Base-by-base conservation (phyloP, 30 jellyfish, hydroid and myxozoan genomes). In the Turritopsis dohrnii region DNA sequence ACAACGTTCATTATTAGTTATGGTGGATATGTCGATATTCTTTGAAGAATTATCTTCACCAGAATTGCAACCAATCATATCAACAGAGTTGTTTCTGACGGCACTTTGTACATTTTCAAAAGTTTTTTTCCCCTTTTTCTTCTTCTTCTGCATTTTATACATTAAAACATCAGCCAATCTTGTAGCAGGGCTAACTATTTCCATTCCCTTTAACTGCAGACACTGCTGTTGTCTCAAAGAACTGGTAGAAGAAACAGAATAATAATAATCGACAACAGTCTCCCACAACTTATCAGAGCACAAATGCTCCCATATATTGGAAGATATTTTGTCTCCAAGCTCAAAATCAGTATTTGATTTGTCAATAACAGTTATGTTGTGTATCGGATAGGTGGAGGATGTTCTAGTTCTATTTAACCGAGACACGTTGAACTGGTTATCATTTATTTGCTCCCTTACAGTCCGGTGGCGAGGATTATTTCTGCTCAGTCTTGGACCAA, bases 211-310 rank as follows among this genome's bases (percentile, higher is more conserved):
- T 18, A 86, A 20, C 9, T 86, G 84, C 26, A 87, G 74, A 79
- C 96, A 86, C 81, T 86, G 84, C 1, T 84, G 75, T 71, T 66
- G 74, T 30, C 95, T 54, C 16, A 85, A 83, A n/a, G 72, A 84
- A 3, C 86, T 84, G n/a, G 98, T 93, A 13, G 96, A 84, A 71
- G 96, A 93, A n/a, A 86, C 80, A 17, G 98, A 93, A 65, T 83
- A 93, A 65, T 88, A 93, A 85, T 93, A 88, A 65, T 93, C 96
- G 28, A 93, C 52, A 17, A 88, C 95, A 74, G 76, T 88, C 60
- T 88, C 82, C 98, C 98, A 93, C 21, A 92, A 87, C 85, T 85
- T 93, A 69, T 93, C 95, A 18, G 93, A 28, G 18, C 93, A 87
- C 76, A 88, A 20, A 28, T 81, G 88, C 54, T 93, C 94, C 96